Evolutionary conservation across 2,797 vertebrate genomes (phyloP), one percentile per base, ranked within the genome.

Genomic region (Staurois parvus): DNA sequence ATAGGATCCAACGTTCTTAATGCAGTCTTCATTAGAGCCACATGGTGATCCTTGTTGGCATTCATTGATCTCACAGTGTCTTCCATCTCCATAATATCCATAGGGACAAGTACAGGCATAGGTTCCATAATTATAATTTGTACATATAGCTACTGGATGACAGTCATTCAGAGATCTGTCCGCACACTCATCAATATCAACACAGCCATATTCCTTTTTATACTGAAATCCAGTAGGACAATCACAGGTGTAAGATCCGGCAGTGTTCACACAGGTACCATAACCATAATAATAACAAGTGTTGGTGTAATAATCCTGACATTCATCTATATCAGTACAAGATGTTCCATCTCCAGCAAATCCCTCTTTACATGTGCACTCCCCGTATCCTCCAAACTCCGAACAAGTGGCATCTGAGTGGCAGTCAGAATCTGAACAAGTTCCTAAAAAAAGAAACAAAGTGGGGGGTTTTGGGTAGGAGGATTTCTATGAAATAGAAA

Each of bases 301-400:
- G 40, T 83, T n/a, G 24, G 6, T 45, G 56, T 37, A 48, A 59
- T 19, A 67, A 11, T 26, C 6, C 2, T 29, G 37, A 68, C 81
- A 83, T 40, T 83, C 81, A 83, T 83, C 29, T 67, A 83, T 75
- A 52, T 83, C 81, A 67, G 30, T 17, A 66, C 81, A 83, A 4
- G 13, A 8, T 10, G 21, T 67, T 29, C 81, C 72, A 67, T 83
- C 72, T 30, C 80, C 80, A 28, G 62, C 8, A 21, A 66, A 82
- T 32, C 80, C 80, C 29, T 28, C 10, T 26, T 83, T 88, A 88
- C 95, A 95, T 83, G 81, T 34, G 85, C 95, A 95, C 0, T 68
- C 81, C 0, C 52, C 81, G 21, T 70, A 66, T 0, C 11, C 84
- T 4, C 84, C 76, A 0, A 82, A 67, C 48, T 84, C n/a, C 4